Evolutionary conservation across 2,797 vertebrate species (phyloP), one percentile per base, ranked within the genome.

Genomic region (Lophius americanus): DNA sequence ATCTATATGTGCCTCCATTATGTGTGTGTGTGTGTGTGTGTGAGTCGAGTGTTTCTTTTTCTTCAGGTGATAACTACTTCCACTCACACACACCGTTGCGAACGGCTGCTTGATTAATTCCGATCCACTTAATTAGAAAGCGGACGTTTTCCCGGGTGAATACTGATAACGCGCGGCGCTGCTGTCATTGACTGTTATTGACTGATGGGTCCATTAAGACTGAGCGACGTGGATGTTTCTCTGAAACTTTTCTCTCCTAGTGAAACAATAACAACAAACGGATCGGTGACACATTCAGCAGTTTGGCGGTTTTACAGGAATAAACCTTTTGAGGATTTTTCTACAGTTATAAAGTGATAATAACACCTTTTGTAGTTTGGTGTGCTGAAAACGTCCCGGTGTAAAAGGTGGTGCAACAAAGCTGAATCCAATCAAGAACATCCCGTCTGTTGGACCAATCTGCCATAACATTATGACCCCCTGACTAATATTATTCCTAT

Each of bases 41-140:
- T 58, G 47, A 32, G 51, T 42, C 32, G 36, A 8, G 12, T 38
- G 54, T 58, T 65, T 60, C 49, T 38, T 64, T 64, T 64, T 79
- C 64, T 55, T 68, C 33, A 39, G 56, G 48, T 81, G 62, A 68
- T 82, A 81, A 71, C 68, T 76, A 61, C 83, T 85, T 84, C 73
- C 72, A 79, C 83, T 73, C 73, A 85, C 81, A 78, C 72, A 53
- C 62, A 79, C 66, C 59, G 82, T 68, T 66, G 71, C 53, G 75
- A 85, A 64, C 61, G 82, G 78, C 83, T 78, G 85, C 86, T 91
- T 92, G 89, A 92, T 92, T 93, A 90, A 93, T 93, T 93, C 83
- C 85, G 90, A 93, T 90, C 78, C 88, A 91, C 86, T 91, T 92
- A 92, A 94, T 94, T 92, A 93, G 86, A 91, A 92, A 76, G 86